Evolutionary conservation across 2,113 vertebrate genomes (phyloP), one percentile per base, ranked within the genome.

Genomic region (Sceloporus undulatus): DNA sequence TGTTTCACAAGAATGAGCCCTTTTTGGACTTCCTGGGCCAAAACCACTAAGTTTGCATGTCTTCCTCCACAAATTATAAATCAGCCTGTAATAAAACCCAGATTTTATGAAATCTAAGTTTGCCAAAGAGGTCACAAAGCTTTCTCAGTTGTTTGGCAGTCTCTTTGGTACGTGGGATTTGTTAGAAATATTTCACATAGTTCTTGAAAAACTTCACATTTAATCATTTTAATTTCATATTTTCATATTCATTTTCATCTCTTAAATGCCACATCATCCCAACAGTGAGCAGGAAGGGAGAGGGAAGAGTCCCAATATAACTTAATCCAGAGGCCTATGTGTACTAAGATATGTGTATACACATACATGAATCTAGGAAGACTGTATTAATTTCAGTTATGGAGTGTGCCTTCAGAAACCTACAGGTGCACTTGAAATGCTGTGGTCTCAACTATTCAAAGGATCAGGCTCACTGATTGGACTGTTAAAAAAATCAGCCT

Each of bases 81-180:
- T 85, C 38, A 66, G 74, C 25, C 65, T 48, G 66, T 83, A 83
- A 83, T 83, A 66, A 83, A 83, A 52, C 82, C 75, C 59, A 85
- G 59, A 38, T 66, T 78, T 78, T 65, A 78, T 85, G 74, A 85
- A 85, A 77, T 85, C 73, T 11, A 29, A 48, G 13, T 78, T 68
- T 66, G 56, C 59, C 75, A 78, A 52, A 42, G 25, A 13, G 25
- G 6, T 78, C 75, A 66, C 38, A 85, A 85, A 85, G 59, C 38
- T 86, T 86, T 86, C 27, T 68, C 74, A 86, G 76, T 78, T 10
- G 11, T 42, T 78, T 78, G 74, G 74, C 75, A 79, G 16, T 34
- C 14, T 14, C 25, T 85, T 48, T n/a, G 42, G 56, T 76, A 75
- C 40, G 76, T 85, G 56, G 56, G 27, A 70, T 70, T 83, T 83